phyloP scores from a whole-genome alignment of 1,140 invertebrate genomes.

The Drosophila teissieri region DNA sequence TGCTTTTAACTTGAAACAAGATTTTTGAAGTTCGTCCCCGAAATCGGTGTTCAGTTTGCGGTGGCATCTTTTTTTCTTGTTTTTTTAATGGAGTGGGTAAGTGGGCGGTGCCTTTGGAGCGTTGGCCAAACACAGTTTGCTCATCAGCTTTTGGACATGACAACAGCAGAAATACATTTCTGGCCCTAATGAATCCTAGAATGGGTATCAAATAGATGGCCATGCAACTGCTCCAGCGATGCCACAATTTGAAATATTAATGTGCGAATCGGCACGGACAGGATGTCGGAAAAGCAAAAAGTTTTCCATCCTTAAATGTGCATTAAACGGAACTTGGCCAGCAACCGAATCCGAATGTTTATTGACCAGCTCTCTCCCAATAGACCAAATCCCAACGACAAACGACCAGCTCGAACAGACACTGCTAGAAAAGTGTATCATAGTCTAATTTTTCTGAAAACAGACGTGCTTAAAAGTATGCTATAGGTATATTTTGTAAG shows the following conservation, averaged over 20 bases:
- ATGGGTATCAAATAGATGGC: slow-evolving; percentile 23
- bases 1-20: slow-evolving; percentile 62
- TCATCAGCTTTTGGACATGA: slow-evolving; percentile 64
- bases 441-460: neutral
- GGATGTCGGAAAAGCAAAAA: slow-evolving; percentile 21
- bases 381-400: slow-evolving; percentile 18
- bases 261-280: slow-evolving; percentile 43
- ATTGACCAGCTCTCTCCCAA: slow-evolving; percentile 38
- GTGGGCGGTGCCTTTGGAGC: slow-evolving; percentile 22
- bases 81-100: neutral
- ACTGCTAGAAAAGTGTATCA: neutral
- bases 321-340: slow-evolving; percentile 59
- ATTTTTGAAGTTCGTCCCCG: slow-evolving; percentile 57
- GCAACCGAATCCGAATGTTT: slow-evolving; percentile 35
- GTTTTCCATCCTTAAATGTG: slow-evolving; percentile 54
- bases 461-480: too few species aligned
- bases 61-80: slow-evolving; percentile 1
- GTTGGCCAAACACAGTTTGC: slow-evolving; percentile 60
- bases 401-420: neutral
- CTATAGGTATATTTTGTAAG: too few species aligned
- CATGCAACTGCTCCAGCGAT: slow-evolving; percentile 28
- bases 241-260: slow-evolving; percentile 69
- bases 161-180: slow-evolving; percentile 56
- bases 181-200: slow-evolving; percentile 18
- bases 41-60: slow-evolving; percentile 39